These are phyloP conservation scores for Crossaster papposus DNA, from an alignment of 53 echinoderm and acorn worm species.

Conservation along the genomic window DNA sequence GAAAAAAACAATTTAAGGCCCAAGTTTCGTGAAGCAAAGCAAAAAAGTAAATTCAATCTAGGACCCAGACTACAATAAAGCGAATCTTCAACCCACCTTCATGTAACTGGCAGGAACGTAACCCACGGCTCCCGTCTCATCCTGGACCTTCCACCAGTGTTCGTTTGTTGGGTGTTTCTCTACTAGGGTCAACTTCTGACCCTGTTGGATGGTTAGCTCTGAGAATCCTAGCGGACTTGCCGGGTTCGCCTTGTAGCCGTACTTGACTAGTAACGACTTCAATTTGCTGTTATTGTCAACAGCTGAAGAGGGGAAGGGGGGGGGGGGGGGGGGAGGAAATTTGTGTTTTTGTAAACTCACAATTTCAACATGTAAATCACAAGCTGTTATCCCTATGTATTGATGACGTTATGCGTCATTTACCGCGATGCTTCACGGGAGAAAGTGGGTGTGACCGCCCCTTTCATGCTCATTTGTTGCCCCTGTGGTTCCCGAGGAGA, in stretches of 20 bases:
- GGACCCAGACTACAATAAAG: not conserved
- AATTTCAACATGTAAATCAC: too few relatives aligned
- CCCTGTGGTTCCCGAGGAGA: too few relatives aligned
- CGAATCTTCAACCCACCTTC: constrained; percentile 63
- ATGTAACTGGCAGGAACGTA: constrained; percentile 83
- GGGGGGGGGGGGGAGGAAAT: too few relatives aligned
- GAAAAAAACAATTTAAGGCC: too few relatives aligned
- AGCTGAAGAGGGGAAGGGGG: not conserved
- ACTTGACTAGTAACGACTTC: constrained; percentile 70
- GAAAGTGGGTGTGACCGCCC: too few relatives aligned
- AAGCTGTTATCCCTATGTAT: too few relatives aligned
- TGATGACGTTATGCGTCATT: too few relatives aligned
- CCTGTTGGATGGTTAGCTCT: constrained; percentile 79
- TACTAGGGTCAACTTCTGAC: constrained; percentile 69
- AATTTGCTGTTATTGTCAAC: not conserved
- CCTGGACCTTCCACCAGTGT: constrained; percentile 85
- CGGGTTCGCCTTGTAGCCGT: constrained; percentile 89
- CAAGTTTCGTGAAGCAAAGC: too few relatives aligned
- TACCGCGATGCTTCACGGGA: too few relatives aligned
- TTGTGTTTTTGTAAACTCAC: too few relatives aligned
- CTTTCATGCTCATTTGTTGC: too few relatives aligned
- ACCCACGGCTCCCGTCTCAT: constrained; percentile 61
- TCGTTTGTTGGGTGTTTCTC: constrained; percentile 78
- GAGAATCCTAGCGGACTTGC: constrained; percentile 76
- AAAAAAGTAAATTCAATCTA: too few relatives aligned